Evolutionary conservation across 2,888 invertebrate species (phyloP).

Genomic region (Aquatica leii): DNA sequence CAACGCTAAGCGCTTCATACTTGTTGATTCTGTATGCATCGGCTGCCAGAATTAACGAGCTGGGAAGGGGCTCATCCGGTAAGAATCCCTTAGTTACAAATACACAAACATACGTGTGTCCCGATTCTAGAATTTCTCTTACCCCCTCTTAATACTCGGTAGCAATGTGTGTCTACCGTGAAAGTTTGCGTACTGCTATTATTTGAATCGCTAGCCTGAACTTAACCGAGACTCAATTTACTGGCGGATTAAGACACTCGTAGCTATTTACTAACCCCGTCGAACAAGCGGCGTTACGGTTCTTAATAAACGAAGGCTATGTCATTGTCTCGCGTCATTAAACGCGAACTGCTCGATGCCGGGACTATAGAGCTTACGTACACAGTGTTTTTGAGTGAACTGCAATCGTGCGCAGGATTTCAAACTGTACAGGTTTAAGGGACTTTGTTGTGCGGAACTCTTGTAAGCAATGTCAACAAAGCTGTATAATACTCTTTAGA

Average conservation of each 20-base stretch:
- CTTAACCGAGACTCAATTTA: constrained; percentile 61
- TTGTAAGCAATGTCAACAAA: constrained; percentile 36
- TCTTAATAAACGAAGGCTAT: constrained; percentile 63
- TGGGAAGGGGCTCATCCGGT: constrained; percentile 17
- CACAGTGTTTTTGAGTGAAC: constrained; percentile 58
- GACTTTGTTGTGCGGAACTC: constrained; percentile 35
- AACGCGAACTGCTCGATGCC: constrained; percentile 57
- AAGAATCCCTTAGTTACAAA: constrained; percentile 13
- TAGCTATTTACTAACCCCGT: constrained; percentile 61
- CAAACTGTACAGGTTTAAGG: constrained; percentile 46
- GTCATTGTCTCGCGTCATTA: constrained; percentile 63
- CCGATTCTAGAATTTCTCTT: constrained; percentile 4
- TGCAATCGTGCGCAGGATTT: constrained; percentile 56
- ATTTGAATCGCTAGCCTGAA: constrained; percentile 57
- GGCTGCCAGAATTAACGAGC: constrained; percentile 32
- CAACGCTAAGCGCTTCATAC: constrained; percentile 44
- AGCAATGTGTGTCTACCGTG: constrained; percentile 28
- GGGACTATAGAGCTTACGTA: constrained; percentile 58
- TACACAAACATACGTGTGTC: constrained; percentile 5
- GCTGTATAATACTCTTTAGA: constrained; percentile 33
- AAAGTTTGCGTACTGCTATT: constrained; percentile 44
- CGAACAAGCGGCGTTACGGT: constrained; percentile 62
- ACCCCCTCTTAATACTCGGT: constrained; percentile 6
- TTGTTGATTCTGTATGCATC: constrained; percentile 46
- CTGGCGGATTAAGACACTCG: constrained; percentile 62